A percentile compares a stretch with the other conserved stretches of the same genome.
phyloP scores from a whole-genome alignment of 1,140 invertebrate species.

The Anadara kagoshimensis region DNA sequence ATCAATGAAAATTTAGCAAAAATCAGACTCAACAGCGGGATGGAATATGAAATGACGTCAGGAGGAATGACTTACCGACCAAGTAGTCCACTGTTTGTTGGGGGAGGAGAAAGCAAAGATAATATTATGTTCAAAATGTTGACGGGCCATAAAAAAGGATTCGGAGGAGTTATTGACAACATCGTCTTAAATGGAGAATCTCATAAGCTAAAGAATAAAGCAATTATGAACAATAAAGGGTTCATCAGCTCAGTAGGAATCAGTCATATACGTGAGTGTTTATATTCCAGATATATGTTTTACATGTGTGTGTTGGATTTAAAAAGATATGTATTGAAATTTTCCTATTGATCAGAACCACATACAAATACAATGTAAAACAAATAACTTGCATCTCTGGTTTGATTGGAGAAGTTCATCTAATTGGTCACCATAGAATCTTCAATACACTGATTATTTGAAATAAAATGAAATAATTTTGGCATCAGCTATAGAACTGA shows the following conservation, averaged over 20 bases:
- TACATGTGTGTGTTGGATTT: too few species aligned
- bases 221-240: background rate
- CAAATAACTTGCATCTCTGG: background rate
- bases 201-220: background rate
- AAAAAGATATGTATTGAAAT: too few species aligned
- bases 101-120: conserved; percentile 1
- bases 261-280: background rate
- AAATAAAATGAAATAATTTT: too few species aligned
- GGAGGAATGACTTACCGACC: background rate
- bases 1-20: background rate
- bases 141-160: background rate
- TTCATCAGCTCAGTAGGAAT: background rate
- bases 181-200: background rate
- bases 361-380: background rate
- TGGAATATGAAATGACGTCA: background rate
- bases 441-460: background rate
- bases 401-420: background rate
- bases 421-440: background rate
- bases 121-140: background rate
- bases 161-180: background rate
- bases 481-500: too few species aligned
- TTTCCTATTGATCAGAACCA: background rate
- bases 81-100: background rate
- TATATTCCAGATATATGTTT: too few species aligned
- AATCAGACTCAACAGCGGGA: background rate